phyloP scores from a whole-genome alignment of 2,888 invertebrate species.

The Hartigia nigra region DNA sequence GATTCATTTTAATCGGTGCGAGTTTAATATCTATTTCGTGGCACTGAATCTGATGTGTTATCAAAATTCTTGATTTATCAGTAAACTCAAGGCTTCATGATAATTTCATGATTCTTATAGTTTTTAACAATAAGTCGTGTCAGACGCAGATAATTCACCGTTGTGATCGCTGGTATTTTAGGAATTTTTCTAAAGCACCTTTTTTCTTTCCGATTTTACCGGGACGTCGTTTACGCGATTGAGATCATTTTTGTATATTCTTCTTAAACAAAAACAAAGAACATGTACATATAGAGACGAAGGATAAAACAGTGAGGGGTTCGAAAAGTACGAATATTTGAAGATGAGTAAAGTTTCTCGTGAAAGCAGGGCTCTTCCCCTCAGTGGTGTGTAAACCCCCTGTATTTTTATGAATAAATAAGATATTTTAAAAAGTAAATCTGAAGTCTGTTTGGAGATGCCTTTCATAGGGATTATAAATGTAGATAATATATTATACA shows the following conservation, averaged over 20 bases:
- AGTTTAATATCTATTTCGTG: not conserved
- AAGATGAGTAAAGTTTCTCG: not conserved
- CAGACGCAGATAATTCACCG: not conserved
- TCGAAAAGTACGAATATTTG: not conserved
- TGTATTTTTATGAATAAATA: conserved; percentile 67
- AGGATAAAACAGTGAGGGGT: not conserved
- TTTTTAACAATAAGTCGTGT: not conserved
- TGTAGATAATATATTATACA: conserved; percentile 67
- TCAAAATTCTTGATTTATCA: not conserved
- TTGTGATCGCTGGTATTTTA: not conserved
- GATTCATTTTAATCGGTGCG: not conserved
- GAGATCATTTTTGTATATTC: not conserved
- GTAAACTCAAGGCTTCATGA: not conserved
- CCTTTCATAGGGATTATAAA: conserved; percentile 67
- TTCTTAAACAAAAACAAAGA: not conserved
- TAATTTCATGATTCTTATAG: not conserved
- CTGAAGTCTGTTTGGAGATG: conserved; percentile 67
- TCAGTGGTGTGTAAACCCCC: conserved; percentile 46
- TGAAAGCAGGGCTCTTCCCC: conserved; percentile 31
- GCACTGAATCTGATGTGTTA: not conserved
- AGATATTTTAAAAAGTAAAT: conserved; percentile 66
- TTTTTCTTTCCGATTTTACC: not conserved
- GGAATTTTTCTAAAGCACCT: not conserved
- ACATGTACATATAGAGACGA: not conserved
- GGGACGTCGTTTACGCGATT: not conserved